Conservation (phyloP, 2,797 vertebrate genomes). For the Enteromius trimaculatus region DNA sequence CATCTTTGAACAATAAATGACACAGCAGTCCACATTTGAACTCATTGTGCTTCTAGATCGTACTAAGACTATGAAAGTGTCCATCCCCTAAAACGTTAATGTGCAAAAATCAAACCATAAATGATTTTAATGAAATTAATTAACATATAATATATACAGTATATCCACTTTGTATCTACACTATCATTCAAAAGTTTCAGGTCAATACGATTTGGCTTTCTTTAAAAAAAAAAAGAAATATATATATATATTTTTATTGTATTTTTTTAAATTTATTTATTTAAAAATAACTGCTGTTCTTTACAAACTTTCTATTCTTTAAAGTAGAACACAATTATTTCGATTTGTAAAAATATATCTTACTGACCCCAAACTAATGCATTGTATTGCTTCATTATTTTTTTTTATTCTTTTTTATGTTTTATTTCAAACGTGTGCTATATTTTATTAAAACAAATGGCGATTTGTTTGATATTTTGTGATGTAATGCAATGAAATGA, state of each 20-base stretch:
- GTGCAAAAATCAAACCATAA: background rate
- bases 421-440: background rate
- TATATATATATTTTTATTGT: background rate
- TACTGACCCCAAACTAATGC: background rate
- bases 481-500: background rate
- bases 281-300: no score
- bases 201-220: background rate
- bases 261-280: no score
- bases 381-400: no score
- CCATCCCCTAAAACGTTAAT: background rate
- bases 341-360: no score
- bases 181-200: background rate
- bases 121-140: no score
- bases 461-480: background rate
- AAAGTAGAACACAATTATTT: background rate
- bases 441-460: background rate
- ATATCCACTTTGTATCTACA: background rate
- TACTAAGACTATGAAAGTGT: background rate
- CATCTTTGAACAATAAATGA: background rate
- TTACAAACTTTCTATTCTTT: background rate
- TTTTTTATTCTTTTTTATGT: background rate
- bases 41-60: background rate
- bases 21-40: background rate
- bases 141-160: no score
- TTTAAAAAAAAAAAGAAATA: background rate